phyloP scores from a whole-genome alignment of 1,140 invertebrate genomes.

The Penaeus japonicus region DNA sequence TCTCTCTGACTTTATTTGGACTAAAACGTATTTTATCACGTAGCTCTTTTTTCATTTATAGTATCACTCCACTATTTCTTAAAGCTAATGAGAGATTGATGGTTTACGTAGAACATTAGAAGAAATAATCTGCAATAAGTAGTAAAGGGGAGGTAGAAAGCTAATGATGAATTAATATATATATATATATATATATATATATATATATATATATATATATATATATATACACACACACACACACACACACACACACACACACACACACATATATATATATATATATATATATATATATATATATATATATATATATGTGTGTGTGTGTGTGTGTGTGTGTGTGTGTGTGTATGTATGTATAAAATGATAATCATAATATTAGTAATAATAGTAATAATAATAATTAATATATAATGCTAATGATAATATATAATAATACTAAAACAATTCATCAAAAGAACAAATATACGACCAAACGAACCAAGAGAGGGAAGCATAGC shows the following conservation, averaged over 20 bases:
- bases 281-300: background rate
- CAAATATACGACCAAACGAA: background rate
- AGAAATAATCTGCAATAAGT: no score
- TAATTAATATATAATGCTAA: background rate
- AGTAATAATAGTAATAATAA: background rate
- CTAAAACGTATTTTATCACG: background rate
- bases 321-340: background rate
- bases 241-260: background rate
- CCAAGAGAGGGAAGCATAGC: background rate
- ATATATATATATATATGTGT: background rate
- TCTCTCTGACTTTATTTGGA: background rate
- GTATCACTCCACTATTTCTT: no score
- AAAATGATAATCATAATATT: background rate
- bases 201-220: background rate
- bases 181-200: background rate
- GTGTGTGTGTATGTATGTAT: background rate
- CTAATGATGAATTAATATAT: no score
- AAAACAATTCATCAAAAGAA: background rate
- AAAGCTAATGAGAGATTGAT: no score
- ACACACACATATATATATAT: background rate
- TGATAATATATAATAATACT: background rate
- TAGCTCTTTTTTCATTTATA: background rate
- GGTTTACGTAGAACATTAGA: no score
- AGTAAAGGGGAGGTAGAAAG: no score
- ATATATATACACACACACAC: background rate